Conservation (phyloP, 2,888 invertebrate genomes). For the Eupithecia pulchellata region DNA sequence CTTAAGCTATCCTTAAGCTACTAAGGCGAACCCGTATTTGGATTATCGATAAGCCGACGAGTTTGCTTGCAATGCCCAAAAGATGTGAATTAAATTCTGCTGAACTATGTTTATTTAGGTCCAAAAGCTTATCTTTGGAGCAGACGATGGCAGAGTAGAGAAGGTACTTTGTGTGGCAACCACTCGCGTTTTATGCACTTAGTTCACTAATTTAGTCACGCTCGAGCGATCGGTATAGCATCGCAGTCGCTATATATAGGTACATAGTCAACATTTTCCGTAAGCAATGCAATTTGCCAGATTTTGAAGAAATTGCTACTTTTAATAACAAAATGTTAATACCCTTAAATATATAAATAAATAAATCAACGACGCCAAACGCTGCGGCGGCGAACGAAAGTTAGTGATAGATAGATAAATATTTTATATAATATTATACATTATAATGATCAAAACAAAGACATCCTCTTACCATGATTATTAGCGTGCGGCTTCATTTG, state of each 20-base stretch:
- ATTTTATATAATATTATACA: too few relatives aligned
- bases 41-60: slow-evolving; percentile 14
- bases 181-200: slow-evolving; percentile 7
- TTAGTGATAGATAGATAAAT: too few relatives aligned
- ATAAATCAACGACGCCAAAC: background rate
- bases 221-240: background rate
- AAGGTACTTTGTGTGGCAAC: background rate
- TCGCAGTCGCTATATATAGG: background rate
- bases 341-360: too few relatives aligned
- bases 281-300: background rate
- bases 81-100: slow-evolving; percentile 16
- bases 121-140: slow-evolving; percentile 9
- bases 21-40: background rate
- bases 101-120: slow-evolving; percentile 17
- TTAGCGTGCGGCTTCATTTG: too few relatives aligned
- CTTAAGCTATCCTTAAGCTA: background rate
- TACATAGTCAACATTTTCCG: background rate
- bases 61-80: slow-evolving; percentile 9
- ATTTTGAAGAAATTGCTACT: background rate
- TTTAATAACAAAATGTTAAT: background rate
- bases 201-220: background rate
- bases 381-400: background rate
- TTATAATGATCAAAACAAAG: too few relatives aligned
- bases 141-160: background rate
- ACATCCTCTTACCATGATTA: too few relatives aligned